Percentiles rank a stretch among this genome's conserved stretches.
These are phyloP conservation scores for Mechanitis messenoides DNA, from an alignment of 2,888 invertebrate genomes.

Conservation along the genomic window DNA sequence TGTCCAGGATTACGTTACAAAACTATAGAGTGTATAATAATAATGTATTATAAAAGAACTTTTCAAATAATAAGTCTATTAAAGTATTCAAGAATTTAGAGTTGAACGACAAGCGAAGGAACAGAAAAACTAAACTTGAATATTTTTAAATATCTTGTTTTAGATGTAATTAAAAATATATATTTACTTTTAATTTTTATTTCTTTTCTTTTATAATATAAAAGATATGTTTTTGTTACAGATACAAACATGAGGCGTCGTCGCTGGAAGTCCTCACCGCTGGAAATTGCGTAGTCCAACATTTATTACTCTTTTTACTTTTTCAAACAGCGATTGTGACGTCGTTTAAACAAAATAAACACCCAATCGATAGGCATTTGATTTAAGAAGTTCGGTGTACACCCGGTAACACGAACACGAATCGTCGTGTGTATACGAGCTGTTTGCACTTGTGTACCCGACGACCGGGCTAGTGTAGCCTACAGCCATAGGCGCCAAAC, in stretches of 20 bases:
- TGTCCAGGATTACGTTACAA: too few relatives aligned
- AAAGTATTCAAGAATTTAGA: too few relatives aligned
- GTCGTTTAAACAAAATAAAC: conserved; percentile 1
- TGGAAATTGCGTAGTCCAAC: conserved; percentile 34
- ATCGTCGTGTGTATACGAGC: conserved; percentile 40
- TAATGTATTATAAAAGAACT: too few relatives aligned
- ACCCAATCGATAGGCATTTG: conserved; percentile 14
- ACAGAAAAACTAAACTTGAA: too few relatives aligned
- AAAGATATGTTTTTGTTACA: conserved; percentile 24
- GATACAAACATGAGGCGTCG: conserved; percentile 14
- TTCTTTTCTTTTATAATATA: neutral
- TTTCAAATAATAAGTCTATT: too few relatives aligned
- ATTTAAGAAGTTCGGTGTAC: conserved; percentile 41
- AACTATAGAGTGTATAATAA: too few relatives aligned
- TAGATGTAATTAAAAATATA: too few relatives aligned
- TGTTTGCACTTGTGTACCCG: conserved; percentile 36
- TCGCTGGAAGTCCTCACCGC: conserved; percentile 21
- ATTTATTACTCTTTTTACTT: conserved; percentile 21
- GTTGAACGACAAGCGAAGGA: too few relatives aligned
- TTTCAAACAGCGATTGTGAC: conserved; percentile 36
- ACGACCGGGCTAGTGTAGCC: conserved; percentile 56
- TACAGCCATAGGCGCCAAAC: conserved; percentile 66
- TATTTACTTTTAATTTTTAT: neutral
- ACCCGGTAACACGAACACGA: conserved; percentile 52
- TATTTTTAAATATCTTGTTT: too few relatives aligned